phyloP scores from a whole-genome alignment of 2,888 invertebrate species.

The Gastracanthus pulcherrimus region DNA sequence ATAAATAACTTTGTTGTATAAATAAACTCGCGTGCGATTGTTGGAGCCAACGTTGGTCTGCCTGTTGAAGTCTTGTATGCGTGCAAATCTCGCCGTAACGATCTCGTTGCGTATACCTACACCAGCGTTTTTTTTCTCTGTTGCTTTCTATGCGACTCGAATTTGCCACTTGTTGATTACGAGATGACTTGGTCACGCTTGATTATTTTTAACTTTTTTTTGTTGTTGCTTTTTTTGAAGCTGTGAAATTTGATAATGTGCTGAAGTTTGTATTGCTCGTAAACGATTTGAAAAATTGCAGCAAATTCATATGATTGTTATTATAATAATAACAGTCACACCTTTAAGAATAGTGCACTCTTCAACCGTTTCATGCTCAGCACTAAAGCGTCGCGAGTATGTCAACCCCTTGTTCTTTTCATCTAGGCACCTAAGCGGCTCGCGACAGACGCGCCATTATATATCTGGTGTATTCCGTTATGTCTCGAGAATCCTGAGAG shows the following conservation, averaged over 20 bases:
- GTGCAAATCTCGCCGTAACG: conserved; percentile 48
- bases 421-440: too few species aligned
- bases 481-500: too few species aligned
- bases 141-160: not conserved
- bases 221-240: not conserved
- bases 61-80: conserved; percentile 34
- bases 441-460: too few species aligned
- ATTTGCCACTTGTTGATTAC: conserved; percentile 47
- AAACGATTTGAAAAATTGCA: too few species aligned
- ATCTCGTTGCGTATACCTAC: not conserved
- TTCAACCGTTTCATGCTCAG: conserved; percentile 23
- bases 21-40: conserved; percentile 5
- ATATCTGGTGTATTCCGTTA: too few species aligned
- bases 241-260: not conserved
- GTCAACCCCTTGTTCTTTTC: too few species aligned
- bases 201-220: not conserved
- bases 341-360: conserved; percentile 26
- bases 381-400: conserved; percentile 23
- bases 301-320: too few species aligned
- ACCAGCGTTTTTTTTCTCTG: not conserved
- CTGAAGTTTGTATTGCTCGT: not conserved
- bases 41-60: too few species aligned
- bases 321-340: too few species aligned
- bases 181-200: not conserved
- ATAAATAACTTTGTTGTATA: conserved; percentile 38